Conservation (phyloP, 2,113 vertebrate genomes). For the Gallinago paraguaiae region DNA sequence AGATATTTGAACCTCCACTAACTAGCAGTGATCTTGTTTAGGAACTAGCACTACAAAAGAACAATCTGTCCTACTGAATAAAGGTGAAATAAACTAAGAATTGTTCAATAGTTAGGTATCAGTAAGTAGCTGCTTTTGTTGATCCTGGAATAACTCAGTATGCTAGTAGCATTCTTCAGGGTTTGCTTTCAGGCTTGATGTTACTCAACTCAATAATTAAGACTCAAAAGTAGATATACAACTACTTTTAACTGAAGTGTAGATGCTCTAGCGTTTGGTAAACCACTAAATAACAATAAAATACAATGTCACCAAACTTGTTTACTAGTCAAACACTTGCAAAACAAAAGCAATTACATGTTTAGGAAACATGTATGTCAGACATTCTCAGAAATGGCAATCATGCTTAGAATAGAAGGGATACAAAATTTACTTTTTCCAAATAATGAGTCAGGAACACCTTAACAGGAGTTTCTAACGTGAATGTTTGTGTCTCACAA, state of each 20-base stretch:
- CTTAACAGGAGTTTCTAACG: not conserved
- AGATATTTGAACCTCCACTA: not conserved
- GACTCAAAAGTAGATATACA: not conserved
- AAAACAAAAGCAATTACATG: not conserved
- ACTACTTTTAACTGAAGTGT: not conserved
- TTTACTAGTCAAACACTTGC: fast-evolving
- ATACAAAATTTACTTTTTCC: not conserved
- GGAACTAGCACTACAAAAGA: not conserved
- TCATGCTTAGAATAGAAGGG: not conserved
- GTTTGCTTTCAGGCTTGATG: not conserved
- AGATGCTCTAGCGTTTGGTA: not conserved
- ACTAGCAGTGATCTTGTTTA: not conserved
- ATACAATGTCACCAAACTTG: not conserved
- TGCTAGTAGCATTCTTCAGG: not conserved
- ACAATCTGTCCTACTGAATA: not conserved
- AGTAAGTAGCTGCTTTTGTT: not conserved
- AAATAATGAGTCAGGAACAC: not conserved
- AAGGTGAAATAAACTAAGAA: not conserved
- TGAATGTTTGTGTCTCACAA: not conserved
- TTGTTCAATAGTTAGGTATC: not conserved
- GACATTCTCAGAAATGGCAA: not conserved
- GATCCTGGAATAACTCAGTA: not conserved
- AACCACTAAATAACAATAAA: not conserved
- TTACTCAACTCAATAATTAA: not conserved
- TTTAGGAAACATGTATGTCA: not conserved